Percentiles rank a stretch among this genome's conserved stretches.
phyloP scores from a whole-genome alignment of 2,888 invertebrate genomes.

The Dasypogon diadema region DNA sequence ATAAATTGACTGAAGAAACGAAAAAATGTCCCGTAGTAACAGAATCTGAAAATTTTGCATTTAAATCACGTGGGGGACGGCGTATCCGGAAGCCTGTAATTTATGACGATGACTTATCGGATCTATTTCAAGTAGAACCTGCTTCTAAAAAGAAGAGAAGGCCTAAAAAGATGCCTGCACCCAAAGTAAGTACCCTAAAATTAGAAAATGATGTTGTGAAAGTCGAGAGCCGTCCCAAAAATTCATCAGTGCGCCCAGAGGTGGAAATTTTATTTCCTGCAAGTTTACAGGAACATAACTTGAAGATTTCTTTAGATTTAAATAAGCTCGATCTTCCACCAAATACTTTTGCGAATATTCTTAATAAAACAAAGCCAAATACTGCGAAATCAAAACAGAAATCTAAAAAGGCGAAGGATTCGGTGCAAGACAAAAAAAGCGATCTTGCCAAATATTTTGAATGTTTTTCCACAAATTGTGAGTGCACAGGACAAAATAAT shows the following conservation, averaged over 20 bases:
- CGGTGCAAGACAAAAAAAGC: not conserved
- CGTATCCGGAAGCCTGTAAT: not conserved
- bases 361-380: not conserved
- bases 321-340: not conserved
- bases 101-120: not conserved
- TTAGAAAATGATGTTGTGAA: no score
- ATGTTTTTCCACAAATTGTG: not conserved
- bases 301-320: slow-evolving; percentile 5
- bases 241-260: not conserved
- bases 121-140: not conserved
- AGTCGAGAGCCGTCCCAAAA: no score
- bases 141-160: not conserved
- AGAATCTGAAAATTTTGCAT: not conserved
- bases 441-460: slow-evolving; percentile 1
- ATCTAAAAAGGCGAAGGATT: not conserved
- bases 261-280: not conserved
- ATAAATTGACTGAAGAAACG: not conserved
- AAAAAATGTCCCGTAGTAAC: no score
- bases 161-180: not conserved
- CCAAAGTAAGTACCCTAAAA: not conserved
- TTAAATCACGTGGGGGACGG: not conserved
- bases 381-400: not conserved
- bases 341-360: not conserved
- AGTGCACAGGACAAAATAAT: not conserved
- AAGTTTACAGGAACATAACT: not conserved